Conservation (phyloP, 2,797 vertebrate genomes). For the Pipistrellus pygmaeus region DNA sequence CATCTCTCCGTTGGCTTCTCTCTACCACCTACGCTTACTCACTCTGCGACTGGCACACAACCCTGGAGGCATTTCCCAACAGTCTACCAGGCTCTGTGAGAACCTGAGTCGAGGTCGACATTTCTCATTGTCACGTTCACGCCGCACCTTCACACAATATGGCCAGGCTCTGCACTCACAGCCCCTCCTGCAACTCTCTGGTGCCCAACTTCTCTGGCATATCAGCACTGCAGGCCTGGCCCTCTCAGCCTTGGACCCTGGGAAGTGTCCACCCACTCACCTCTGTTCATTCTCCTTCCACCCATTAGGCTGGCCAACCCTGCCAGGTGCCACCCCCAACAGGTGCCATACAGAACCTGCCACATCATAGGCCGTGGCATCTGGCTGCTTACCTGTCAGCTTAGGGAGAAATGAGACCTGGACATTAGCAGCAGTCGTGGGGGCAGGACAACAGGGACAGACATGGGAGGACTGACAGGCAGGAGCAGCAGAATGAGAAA, state of each 20-base stretch:
- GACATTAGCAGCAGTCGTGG: accelerated
- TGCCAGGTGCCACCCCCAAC: background rate
- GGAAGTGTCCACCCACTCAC: background rate
- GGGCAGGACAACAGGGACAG: background rate
- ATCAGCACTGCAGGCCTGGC: conserved; percentile 94
- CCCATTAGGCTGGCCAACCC: too few species aligned
- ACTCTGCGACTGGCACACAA: background rate
- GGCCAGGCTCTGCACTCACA: conserved; percentile 91
- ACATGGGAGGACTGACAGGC: background rate
- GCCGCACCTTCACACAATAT: background rate
- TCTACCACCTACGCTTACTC: accelerated
- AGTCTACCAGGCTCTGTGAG: background rate
- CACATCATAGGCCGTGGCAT: background rate
- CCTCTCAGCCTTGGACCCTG: conserved; percentile 78
- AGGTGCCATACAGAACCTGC: background rate
- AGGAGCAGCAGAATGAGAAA: background rate
- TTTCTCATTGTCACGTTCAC: background rate
- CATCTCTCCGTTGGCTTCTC: too few species aligned
- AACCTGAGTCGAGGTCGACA: background rate
- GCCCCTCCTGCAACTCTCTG: conserved; percentile 85
- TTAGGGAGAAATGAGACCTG: background rate
- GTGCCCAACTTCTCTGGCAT: conserved; percentile 79
- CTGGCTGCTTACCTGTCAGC: background rate
- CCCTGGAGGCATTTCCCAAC: background rate
- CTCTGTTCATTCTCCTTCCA: background rate